A percentile compares a stretch with the other conserved stretches of the same genome.
These are phyloP conservation scores for Dorcus parallelipipedus DNA, from an alignment of 2,888 invertebrate genomes.

Conservation along the genomic window DNA sequence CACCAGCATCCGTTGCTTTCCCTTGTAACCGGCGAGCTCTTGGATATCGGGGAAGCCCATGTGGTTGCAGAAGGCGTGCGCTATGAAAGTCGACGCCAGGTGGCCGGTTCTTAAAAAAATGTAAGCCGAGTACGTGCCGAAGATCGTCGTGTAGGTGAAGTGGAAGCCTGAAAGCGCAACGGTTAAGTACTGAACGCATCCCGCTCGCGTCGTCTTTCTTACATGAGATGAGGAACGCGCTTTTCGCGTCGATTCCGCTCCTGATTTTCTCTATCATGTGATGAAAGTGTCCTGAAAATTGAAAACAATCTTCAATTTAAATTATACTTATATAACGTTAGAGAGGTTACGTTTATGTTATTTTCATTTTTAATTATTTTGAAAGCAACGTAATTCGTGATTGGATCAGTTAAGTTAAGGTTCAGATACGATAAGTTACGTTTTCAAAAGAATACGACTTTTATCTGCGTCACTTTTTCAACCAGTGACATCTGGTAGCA, in stretches of 20 bases:
- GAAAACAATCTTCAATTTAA: neutral
- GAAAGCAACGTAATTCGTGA: too few relatives aligned
- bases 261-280: conserved; percentile 80
- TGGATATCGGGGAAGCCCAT: conserved; percentile 92
- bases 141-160: conserved; percentile 85
- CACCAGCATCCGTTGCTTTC: conserved; percentile 58
- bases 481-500: too few relatives aligned
- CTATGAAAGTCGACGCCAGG: conserved; percentile 80
- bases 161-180: conserved; percentile 66
- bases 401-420: too few relatives aligned
- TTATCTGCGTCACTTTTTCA: too few relatives aligned
- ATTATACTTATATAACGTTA: too few relatives aligned
- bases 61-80: conserved; percentile 93
- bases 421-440: too few relatives aligned
- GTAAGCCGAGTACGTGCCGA: conserved; percentile 93
- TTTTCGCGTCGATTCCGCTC: conserved; percentile 65
- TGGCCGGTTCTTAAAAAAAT: conserved; percentile 88
- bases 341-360: too few relatives aligned
- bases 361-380: too few relatives aligned
- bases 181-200: neutral
- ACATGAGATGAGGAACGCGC: conserved; percentile 72
- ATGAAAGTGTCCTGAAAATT: conserved; percentile 80
- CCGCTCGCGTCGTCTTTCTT: conserved; percentile 41
- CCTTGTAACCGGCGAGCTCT: conserved; percentile 62
- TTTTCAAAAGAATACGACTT: too few relatives aligned